A percentile compares a stretch with the other conserved stretches of the same genome.
phyloP scores from a whole-genome alignment of 2,888 invertebrate species.

The Cataglyphis livida region DNA sequence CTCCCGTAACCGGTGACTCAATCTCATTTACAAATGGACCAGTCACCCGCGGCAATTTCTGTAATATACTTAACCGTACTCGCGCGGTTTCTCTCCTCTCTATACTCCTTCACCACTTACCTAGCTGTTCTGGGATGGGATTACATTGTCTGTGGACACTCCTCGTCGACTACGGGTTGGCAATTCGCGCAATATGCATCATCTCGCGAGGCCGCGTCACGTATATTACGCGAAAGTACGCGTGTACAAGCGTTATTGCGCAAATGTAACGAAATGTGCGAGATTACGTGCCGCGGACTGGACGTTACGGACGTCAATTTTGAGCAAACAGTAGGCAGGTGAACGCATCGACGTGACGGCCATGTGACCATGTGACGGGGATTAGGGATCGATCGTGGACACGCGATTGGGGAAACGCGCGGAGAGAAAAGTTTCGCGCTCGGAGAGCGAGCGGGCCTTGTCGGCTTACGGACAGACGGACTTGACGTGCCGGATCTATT shows the following conservation, averaged over 20 bases:
- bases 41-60: constrained; percentile 66
- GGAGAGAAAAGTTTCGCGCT: constrained; percentile 2
- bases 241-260: neutral
- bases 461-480: constrained; percentile 28
- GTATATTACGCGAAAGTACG: constrained; percentile 59
- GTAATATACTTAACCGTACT: constrained; percentile 71
- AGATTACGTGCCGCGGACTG: constrained; percentile 20
- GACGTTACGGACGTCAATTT: constrained; percentile 53
- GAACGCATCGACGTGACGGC: neutral
- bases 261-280: constrained; percentile 51
- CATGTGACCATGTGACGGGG: constrained; percentile 15
- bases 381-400: constrained; percentile 41
- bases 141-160: constrained; percentile 61
- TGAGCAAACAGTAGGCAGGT: neutral
- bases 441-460: constrained; percentile 6
- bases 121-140: constrained; percentile 28
- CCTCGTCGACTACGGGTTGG: neutral
- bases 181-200: constrained; percentile 46
- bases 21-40: constrained; percentile 74
- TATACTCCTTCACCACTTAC: constrained; percentile 26
- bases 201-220: constrained; percentile 40
- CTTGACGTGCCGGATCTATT: constrained; percentile 31
- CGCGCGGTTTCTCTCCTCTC: constrained; percentile 37
- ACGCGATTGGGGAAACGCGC: constrained; percentile 10
- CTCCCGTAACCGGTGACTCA: constrained; percentile 55